Percentiles rank a stretch among this genome's conserved stretches.
Evolutionary conservation across 2,797 vertebrate genomes (phyloP).

Genomic region (Carapus acus): DNA sequence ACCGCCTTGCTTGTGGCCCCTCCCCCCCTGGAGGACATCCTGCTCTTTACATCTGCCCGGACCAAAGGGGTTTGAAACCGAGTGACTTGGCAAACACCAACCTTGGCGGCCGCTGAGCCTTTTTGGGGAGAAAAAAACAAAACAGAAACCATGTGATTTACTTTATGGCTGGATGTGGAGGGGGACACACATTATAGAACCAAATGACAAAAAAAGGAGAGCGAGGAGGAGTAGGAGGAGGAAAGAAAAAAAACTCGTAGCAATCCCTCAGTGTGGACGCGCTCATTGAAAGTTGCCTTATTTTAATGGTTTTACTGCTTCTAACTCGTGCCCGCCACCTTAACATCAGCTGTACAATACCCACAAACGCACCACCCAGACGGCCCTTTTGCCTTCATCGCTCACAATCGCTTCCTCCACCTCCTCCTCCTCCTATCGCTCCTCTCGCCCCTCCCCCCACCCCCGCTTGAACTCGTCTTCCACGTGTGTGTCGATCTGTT

Average conservation of each 20-base stretch:
- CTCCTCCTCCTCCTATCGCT: not conserved
- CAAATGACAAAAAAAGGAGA: slow-evolving; percentile 43
- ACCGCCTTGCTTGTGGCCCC: slow-evolving; percentile 13
- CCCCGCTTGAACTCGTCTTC: slow-evolving; percentile 61
- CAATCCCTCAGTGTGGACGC: slow-evolving; percentile 51
- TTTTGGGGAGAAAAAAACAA: slow-evolving; percentile 20
- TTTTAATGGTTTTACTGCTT: slow-evolving; percentile 70
- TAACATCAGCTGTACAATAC: slow-evolving; percentile 63
- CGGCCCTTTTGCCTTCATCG: slow-evolving; percentile 42
- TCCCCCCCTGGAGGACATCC: slow-evolving; percentile 10
- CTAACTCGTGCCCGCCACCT: slow-evolving; percentile 57
- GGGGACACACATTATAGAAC: slow-evolving; percentile 31
- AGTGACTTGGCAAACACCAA: slow-evolving; percentile 30
- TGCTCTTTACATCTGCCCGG: slow-evolving; percentile 47
- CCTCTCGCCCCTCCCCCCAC: not conserved
- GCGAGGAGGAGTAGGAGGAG: too few relatives aligned
- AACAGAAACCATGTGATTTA: slow-evolving; percentile 38
- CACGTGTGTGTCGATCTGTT: slow-evolving; percentile 65
- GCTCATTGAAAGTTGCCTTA: slow-evolving; percentile 76
- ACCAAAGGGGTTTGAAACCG: slow-evolving; percentile 58
- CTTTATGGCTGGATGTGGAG: slow-evolving; percentile 43
- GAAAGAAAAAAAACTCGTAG: slow-evolving; percentile 31
- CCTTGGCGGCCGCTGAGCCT: slow-evolving; percentile 33
- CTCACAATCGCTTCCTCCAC: not conserved
- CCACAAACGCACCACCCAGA: not conserved